These are phyloP conservation scores for Oncorhynchus masou DNA, from an alignment of 2,113 vertebrate genomes.

Conservation along the genomic window DNA sequence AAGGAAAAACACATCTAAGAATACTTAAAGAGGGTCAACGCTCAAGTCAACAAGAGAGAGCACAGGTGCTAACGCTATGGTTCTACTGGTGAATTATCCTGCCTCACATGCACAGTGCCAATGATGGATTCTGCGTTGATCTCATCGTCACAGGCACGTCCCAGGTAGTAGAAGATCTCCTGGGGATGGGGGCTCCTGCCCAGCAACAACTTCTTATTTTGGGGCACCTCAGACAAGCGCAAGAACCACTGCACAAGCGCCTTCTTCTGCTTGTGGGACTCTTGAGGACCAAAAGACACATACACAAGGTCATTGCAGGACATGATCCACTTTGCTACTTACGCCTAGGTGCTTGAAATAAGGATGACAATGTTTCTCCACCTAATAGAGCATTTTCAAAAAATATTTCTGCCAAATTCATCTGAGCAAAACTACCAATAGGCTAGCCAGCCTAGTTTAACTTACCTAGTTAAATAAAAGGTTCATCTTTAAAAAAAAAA, in stretches of 20 bases:
- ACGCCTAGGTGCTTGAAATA: background rate
- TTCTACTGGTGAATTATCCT: background rate
- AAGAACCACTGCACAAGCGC: slow-evolving; percentile 89
- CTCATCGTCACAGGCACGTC: slow-evolving; percentile 72
- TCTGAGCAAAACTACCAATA: background rate
- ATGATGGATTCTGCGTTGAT: slow-evolving; percentile 83
- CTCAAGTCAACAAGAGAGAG: too few species aligned
- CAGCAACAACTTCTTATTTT: slow-evolving; percentile 73
- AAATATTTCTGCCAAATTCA: background rate
- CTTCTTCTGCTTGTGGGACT: slow-evolving; percentile 67
- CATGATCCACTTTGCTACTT: background rate
- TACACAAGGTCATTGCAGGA: background rate
- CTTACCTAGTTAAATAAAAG: too few species aligned
- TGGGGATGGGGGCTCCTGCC: slow-evolving; percentile 75
- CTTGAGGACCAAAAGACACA: slow-evolving; percentile 61
- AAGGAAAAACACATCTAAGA: too few species aligned
- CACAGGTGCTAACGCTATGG: too few species aligned
- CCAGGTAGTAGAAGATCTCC: slow-evolving; percentile 86
- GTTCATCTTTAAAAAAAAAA: too few species aligned
- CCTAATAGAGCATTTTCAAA: background rate
- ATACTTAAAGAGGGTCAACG: too few species aligned
- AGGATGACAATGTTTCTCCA: background rate
- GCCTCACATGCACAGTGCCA: slow-evolving; percentile 70
- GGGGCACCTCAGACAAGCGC: slow-evolving; percentile 79
- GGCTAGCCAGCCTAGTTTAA: too few species aligned